Conservation (phyloP, 2,113 vertebrate genomes). For the Montifringilla adamsi region DNA sequence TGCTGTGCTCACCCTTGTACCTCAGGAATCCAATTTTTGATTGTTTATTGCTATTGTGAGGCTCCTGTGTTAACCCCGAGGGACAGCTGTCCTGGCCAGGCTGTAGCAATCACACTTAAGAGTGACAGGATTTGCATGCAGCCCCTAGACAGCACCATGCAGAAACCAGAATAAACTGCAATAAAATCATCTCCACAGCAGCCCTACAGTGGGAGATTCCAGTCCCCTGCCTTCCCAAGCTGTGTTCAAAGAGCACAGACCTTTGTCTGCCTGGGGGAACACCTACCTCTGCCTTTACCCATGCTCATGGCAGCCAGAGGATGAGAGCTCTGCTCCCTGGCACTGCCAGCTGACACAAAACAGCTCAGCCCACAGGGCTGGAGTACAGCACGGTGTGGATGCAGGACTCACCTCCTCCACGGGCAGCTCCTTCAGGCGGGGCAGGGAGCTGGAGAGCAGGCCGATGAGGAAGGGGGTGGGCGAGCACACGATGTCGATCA, state of each 20-base stretch:
- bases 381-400: rapidly evolving
- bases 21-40: background rate
- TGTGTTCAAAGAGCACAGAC: background rate
- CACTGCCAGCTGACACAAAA: rapidly evolving
- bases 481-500: conserved; percentile 95
- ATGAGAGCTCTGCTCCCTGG: rapidly evolving
- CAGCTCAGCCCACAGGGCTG: background rate
- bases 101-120: background rate
- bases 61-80: background rate
- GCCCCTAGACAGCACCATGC: background rate
- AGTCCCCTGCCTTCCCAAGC: background rate
- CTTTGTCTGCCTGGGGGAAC: rapidly evolving
- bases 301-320: rapidly evolving
- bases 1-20: background rate
- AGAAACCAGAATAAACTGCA: background rate
- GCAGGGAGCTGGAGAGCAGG: conserved; percentile 87
- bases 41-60: background rate
- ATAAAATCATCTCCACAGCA: background rate
- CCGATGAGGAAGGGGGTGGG: conserved; percentile 94
- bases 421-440: conserved; percentile 85
- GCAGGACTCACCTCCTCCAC: conserved; percentile 86
- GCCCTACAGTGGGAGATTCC: background rate
- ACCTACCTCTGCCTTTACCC: background rate
- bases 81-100: background rate
- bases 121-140: background rate